Evolutionary conservation across 2,888 invertebrate genomes (phyloP).

Genomic region (Ametastegia equiseti): DNA sequence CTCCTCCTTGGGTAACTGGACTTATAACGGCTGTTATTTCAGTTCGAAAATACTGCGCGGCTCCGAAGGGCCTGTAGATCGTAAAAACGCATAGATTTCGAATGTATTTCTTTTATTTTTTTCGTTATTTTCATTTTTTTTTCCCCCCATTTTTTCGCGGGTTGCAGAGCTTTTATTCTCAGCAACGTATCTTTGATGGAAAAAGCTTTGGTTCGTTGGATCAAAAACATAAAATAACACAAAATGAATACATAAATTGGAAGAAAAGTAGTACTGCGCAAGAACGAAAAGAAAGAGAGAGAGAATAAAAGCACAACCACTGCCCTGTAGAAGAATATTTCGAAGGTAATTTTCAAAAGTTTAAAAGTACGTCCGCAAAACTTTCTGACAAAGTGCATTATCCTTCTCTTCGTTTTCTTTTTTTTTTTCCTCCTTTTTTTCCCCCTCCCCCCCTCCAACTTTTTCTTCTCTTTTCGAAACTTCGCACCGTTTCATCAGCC

Average conservation of each 20-base stretch:
- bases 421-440: background rate
- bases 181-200: background rate
- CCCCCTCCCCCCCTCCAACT: background rate
- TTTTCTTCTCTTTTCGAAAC: background rate
- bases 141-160: background rate
- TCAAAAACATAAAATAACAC: background rate
- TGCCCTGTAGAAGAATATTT: background rate
- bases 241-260: too few species aligned
- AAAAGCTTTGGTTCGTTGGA: background rate
- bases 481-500: constrained; percentile 13
- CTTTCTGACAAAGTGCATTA: constrained; percentile 2
- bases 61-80: constrained; percentile 22
- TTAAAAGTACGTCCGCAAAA: background rate
- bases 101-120: background rate
- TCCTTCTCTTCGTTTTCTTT: background rate
- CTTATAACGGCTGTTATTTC: constrained; percentile 58
- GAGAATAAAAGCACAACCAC: background rate
- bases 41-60: constrained; percentile 37
- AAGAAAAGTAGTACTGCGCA: too few species aligned
- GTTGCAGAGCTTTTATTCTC: background rate
- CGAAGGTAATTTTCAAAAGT: background rate
- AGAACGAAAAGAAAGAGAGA: background rate
- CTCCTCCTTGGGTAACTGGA: constrained; percentile 59
- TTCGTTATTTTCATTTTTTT: background rate
- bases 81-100: background rate